A percentile compares a stretch with the other conserved stretches of the same genome.
Evolutionary conservation across 2,797 vertebrate genomes (phyloP).

Genomic region (Phoxinus dragarum): DNA sequence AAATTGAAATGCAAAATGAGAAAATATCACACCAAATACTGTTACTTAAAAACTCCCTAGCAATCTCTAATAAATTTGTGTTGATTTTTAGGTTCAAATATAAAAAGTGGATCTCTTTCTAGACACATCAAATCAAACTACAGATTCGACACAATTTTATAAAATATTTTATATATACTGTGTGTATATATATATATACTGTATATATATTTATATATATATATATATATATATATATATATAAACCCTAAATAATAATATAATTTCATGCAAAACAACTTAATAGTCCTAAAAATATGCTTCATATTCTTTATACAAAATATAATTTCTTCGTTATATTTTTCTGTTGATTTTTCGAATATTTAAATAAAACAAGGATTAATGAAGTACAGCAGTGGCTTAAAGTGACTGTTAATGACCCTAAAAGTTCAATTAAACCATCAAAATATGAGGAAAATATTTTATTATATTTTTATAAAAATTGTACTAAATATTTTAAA

Average conservation of each 20-base stretch:
- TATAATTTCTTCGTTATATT: neutral
- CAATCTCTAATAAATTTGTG: neutral
- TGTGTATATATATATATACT: too few species aligned
- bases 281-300: neutral
- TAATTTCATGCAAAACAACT: neutral
- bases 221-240: too few species aligned
- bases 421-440: neutral
- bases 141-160: neutral
- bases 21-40: neutral
- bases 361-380: neutral
- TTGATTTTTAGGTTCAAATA: neutral
- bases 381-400: neutral
- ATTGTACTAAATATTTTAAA: too few species aligned
- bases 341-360: neutral
- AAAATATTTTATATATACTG: neutral
- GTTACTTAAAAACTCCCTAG: too few species aligned
- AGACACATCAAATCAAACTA: neutral
- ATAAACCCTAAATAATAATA: too few species aligned
- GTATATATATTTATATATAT: too few species aligned
- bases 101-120: neutral
- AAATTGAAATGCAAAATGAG: neutral
- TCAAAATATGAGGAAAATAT: neutral
- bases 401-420: neutral
- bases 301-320: neutral
- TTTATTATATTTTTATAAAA: too few species aligned